These are phyloP conservation scores for Sialis lutaria DNA, from an alignment of 2,888 invertebrate species.

Conservation along the genomic window DNA sequence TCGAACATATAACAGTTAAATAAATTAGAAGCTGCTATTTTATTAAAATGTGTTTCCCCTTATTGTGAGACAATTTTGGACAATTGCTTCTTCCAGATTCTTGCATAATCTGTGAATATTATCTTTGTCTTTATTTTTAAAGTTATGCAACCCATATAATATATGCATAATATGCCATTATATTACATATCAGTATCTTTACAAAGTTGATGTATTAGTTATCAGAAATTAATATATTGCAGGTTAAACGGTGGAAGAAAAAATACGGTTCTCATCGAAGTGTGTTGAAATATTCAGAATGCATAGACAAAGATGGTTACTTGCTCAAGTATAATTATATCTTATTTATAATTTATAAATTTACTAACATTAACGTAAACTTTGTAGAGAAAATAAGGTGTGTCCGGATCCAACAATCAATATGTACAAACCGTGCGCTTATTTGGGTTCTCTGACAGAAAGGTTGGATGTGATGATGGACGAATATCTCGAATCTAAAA, in stretches of 20 bases:
- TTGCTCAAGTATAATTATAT: not conserved
- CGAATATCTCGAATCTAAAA: conserved; percentile 33
- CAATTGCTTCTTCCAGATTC: too few species aligned
- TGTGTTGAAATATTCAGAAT: not conserved
- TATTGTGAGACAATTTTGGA: too few species aligned
- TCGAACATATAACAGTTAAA: too few species aligned
- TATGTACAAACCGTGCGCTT: conserved; percentile 49
- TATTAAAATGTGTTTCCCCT: too few species aligned
- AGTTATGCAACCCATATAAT: too few species aligned
- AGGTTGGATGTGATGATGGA: conserved; percentile 50
- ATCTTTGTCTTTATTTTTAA: too few species aligned
- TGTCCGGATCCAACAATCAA: conserved; percentile 65
- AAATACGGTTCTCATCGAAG: conserved; percentile 1
- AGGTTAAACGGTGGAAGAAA: not conserved
- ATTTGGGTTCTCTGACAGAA: conserved; percentile 76
- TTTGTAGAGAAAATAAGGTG: conserved; percentile 8
- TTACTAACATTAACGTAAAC: not conserved
- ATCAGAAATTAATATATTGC: not conserved
- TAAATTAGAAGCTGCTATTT: too few species aligned
- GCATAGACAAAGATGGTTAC: not conserved
- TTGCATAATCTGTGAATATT: too few species aligned
- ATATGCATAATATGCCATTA: not conserved
- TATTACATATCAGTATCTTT: conserved; percentile 12
- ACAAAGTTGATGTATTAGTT: not conserved
- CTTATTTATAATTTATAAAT: not conserved